Percentiles rank a stretch among this genome's conserved stretches.
phyloP scores from a whole-genome alignment of 2,888 invertebrate species.

The Chalcis sispes region DNA sequence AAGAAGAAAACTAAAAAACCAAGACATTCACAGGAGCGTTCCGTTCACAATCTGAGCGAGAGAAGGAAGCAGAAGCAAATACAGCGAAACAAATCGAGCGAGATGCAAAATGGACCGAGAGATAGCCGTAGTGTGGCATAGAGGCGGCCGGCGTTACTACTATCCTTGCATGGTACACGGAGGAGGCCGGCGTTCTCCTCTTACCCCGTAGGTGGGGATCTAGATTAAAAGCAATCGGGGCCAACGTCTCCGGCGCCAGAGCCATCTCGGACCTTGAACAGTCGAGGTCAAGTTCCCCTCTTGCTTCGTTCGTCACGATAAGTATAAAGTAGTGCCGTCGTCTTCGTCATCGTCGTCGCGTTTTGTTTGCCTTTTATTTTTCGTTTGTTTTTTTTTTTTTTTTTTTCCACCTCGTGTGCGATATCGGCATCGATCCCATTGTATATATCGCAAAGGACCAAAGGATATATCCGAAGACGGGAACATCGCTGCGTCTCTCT shows the following conservation, averaged over 20 bases:
- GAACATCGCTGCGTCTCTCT: no score
- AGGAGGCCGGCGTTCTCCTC: slow-evolving; percentile 10
- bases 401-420: background rate
- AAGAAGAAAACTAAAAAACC: no score
- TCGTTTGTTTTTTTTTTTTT: background rate
- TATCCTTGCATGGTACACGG: no score
- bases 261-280: slow-evolving; percentile 74
- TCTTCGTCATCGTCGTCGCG: background rate
- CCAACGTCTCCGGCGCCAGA: slow-evolving; percentile 74
- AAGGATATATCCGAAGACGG: no score
- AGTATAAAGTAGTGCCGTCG: background rate
- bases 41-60: no score
- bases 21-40: no score
- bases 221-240: slow-evolving; percentile 76
- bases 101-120: slow-evolving; percentile 75
- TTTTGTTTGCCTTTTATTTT: background rate
- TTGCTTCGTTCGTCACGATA: no score
- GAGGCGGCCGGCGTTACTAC: no score
- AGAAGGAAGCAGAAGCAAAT: background rate
- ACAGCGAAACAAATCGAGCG: slow-evolving; percentile 51
- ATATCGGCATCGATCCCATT: no score
- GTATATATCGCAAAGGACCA: no score
- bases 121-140: no score
- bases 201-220: slow-evolving; percentile 72
- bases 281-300: slow-evolving; percentile 69